Conservation (phyloP, 2,888 invertebrate genomes). For the Nasonovia ribisnigri region DNA sequence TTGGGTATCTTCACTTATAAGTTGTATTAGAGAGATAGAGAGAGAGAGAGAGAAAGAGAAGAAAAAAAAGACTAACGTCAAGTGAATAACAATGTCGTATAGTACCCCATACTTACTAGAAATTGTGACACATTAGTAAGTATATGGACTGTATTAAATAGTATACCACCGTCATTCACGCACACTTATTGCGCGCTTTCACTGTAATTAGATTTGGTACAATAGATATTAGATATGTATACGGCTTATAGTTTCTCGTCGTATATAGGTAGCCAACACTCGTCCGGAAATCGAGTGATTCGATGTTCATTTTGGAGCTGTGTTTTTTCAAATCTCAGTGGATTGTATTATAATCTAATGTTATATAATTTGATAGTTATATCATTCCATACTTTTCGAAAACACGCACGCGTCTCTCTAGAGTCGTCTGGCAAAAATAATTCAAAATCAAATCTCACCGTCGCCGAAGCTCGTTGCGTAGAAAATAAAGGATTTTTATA, state of each 20-base stretch:
- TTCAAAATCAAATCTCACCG: not conserved
- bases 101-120: not conserved
- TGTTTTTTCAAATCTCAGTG: not conserved
- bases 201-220: not conserved
- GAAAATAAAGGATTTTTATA: not conserved
- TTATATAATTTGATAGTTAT: not conserved
- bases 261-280: not conserved
- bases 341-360: not conserved
- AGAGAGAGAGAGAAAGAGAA: no score
- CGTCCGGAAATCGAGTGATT: not conserved
- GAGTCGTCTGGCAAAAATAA: not conserved
- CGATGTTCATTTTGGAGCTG: not conserved
- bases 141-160: not conserved
- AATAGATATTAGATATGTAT: not conserved
- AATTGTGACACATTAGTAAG: not conserved
- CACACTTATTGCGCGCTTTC: not conserved
- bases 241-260: not conserved
- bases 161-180: no score
- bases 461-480: not conserved
- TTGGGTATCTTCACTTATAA: no score
- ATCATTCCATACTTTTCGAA: not conserved
- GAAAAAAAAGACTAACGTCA: not conserved
- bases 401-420: not conserved
- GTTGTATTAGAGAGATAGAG: no score
- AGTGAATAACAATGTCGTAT: not conserved